phyloP scores from a whole-genome alignment of 1,140 invertebrate genomes.

The Andrena cerasifolii region DNA sequence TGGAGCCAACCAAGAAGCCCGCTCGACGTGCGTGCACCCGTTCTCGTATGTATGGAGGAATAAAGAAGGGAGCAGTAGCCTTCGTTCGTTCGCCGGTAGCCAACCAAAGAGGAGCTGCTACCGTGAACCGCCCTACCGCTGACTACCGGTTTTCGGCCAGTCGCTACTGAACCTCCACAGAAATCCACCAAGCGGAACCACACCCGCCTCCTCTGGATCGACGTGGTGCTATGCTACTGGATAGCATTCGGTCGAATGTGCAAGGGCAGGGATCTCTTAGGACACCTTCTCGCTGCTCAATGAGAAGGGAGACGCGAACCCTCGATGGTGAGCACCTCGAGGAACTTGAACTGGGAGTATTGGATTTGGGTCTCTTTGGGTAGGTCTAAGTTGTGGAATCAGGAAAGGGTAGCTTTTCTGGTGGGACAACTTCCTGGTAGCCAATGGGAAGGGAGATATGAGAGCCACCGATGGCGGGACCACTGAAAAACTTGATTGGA shows the following conservation, averaged over 20 bases:
- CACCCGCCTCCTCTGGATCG: conserved; percentile 53
- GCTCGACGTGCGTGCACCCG: conserved; percentile 75
- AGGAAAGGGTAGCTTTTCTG: too few species aligned
- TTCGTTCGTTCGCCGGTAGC: conserved; percentile 73
- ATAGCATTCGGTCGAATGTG: conserved; percentile 3
- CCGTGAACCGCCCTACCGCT: conserved; percentile 81
- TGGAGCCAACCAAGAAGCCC: conserved; percentile 74
- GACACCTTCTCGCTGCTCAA: background rate
- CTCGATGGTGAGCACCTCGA: background rate
- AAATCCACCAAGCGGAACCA: conserved; percentile 62
- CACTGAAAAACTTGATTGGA: too few species aligned
- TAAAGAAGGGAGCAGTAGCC: conserved; percentile 76
- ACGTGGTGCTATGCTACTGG: conserved; percentile 20
- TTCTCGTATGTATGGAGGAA: conserved; percentile 70
- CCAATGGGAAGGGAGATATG: too few species aligned
- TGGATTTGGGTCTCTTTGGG: too few species aligned
- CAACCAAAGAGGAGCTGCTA: conserved; percentile 80
- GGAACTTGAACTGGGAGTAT: background rate
- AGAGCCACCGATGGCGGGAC: too few species aligned
- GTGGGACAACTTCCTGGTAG: too few species aligned
- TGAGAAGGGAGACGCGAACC: background rate
- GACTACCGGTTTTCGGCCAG: conserved; percentile 81
- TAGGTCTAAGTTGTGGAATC: too few species aligned
- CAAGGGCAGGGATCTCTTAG: conserved; percentile 48
- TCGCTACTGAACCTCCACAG: conserved; percentile 66